phyloP scores from a whole-genome alignment of 2,113 vertebrate genomes.

The Rhineura floridana region DNA sequence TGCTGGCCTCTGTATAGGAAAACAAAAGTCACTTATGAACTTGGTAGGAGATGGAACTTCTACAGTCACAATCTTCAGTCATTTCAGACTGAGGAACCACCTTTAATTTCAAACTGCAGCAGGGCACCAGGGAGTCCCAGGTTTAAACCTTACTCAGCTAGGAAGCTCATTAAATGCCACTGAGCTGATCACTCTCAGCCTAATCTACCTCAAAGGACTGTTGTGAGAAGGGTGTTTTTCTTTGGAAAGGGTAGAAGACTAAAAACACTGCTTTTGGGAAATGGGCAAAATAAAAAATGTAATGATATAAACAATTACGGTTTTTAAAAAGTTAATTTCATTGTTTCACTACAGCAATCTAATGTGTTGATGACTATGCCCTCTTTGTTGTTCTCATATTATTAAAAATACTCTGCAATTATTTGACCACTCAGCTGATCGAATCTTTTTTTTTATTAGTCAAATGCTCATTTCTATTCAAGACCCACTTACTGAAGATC shows the following conservation, averaged over 20 bases:
- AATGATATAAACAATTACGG: background rate
- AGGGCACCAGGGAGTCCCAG: background rate
- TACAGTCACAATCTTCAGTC: background rate
- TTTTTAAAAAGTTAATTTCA: background rate
- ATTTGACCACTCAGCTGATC: background rate
- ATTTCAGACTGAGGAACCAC: background rate
- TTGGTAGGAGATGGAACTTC: rapidly evolving
- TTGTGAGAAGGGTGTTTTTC: background rate
- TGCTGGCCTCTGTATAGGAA: conserved; percentile 66
- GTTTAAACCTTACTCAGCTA: background rate
- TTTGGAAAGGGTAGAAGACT: background rate
- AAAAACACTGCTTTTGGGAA: background rate
- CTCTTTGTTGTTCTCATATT: background rate
- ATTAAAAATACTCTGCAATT: background rate
- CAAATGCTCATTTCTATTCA: background rate
- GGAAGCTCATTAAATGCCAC: background rate
- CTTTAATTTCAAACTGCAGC: background rate
- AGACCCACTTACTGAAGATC: background rate
- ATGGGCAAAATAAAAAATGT: background rate
- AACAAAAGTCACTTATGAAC: background rate
- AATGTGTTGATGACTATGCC: background rate
- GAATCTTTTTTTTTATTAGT: background rate
- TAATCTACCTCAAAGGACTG: no score
- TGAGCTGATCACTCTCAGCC: background rate
- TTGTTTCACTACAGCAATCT: background rate